Percentiles rank a stretch among this genome's conserved stretches.
Conservation (phyloP, 2,888 invertebrate species). For the Leptopilina myrica region DNA sequence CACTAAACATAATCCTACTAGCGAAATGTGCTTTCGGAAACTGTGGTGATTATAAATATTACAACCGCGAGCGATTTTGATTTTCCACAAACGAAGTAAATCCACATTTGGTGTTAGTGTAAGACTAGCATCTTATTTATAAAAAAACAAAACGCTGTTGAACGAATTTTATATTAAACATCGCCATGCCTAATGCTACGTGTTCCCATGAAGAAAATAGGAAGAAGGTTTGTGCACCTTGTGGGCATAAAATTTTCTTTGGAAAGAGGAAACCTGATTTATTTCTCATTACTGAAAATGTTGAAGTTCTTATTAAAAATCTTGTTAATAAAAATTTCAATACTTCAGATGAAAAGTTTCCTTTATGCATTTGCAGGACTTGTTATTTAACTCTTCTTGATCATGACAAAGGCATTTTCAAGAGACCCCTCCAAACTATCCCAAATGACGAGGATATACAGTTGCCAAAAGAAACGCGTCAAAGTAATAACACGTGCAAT, state of each 20-base stretch:
- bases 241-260: constrained; percentile 23
- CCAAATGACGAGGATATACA: constrained; percentile 35
- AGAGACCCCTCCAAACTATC: constrained; percentile 36
- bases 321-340: not conserved
- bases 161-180: too few species aligned
- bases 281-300: constrained; percentile 39
- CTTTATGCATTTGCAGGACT: too few species aligned
- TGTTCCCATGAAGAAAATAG: not conserved
- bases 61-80: too few species aligned
- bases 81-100: too few species aligned
- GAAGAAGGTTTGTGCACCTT: constrained; percentile 14
- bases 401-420: constrained; percentile 36
- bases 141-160: too few species aligned
- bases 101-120: too few species aligned
- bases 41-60: too few species aligned
- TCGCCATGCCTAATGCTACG: too few species aligned
- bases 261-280: constrained; percentile 34
- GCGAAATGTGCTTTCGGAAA: too few species aligned
- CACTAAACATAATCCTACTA: too few species aligned
- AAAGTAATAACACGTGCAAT: not conserved
- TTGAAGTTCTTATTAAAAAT: constrained; percentile 14
- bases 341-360: too few species aligned
- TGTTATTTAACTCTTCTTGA: constrained; percentile 30
- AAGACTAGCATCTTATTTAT: too few species aligned
- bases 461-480: constrained; percentile 28